A percentile compares a stretch with the other conserved stretches of the same genome.
Evolutionary conservation across 2,113 vertebrate species (phyloP).

Genomic region (Pleuronectes platessa): DNA sequence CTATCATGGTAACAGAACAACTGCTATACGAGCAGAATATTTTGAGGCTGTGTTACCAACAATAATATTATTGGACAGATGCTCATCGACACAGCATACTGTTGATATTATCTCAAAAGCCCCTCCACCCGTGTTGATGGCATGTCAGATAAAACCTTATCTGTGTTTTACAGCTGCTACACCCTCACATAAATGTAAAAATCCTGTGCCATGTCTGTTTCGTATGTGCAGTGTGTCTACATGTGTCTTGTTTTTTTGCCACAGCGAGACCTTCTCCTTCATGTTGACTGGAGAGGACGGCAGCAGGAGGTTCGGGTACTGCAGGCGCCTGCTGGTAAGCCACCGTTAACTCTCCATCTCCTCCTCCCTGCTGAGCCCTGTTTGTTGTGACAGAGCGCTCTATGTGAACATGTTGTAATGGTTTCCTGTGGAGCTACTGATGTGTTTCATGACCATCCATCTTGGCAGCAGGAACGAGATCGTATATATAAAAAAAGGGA

Average conservation of each 20-base stretch:
- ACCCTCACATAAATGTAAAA: background rate
- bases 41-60: background rate
- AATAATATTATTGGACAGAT: background rate
- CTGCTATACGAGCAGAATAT: background rate
- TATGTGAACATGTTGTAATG: slow-evolving; percentile 38
- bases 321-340: slow-evolving; percentile 96
- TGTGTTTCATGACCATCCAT: slow-evolving; percentile 31
- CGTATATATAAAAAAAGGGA: background rate
- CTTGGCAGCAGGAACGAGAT: slow-evolving; percentile 52
- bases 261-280: slow-evolving; percentile 98
- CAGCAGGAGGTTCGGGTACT: slow-evolving; percentile 97
- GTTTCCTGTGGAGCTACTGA: slow-evolving; percentile 53
- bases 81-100: background rate
- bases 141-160: slow-evolving; percentile 2
- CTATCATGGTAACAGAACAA: background rate
- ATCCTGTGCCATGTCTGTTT: background rate
- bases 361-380: slow-evolving; percentile 35
- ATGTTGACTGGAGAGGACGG: slow-evolving; percentile 99
- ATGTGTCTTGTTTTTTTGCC: slow-evolving; percentile 57
- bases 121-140: background rate
- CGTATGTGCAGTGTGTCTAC: background rate
- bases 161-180: background rate
- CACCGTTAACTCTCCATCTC: slow-evolving; percentile 19
- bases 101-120: background rate
- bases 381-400: slow-evolving; percentile 63